Percentiles rank a stretch among this genome's conserved stretches.
Conservation (phyloP, 2,888 invertebrate species). For the Hyalella azteca region DNA sequence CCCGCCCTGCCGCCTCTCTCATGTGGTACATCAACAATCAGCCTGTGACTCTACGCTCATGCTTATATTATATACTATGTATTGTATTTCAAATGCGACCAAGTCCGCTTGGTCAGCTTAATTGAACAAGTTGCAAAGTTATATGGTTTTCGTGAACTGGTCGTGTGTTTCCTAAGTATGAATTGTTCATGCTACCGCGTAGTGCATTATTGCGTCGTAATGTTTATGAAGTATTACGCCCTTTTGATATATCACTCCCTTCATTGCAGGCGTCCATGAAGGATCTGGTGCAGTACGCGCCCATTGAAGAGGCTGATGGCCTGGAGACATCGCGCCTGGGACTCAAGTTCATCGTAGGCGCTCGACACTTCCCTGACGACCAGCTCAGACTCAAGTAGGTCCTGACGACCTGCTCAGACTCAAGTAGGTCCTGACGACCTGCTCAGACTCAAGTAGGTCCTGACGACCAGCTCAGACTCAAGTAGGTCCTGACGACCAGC, state of each 20-base stretch:
- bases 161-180: too few relatives aligned
- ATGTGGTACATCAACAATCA: constrained; percentile 55
- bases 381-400: constrained; percentile 66
- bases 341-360: constrained; percentile 67
- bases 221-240: too few relatives aligned
- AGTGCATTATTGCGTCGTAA: too few relatives aligned
- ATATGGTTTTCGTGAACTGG: too few relatives aligned
- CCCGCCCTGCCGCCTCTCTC: too few relatives aligned
- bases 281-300: constrained; percentile 50
- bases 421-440: constrained; percentile 63
- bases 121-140: too few relatives aligned
- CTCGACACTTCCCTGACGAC: constrained; percentile 67
- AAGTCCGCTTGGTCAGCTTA: too few relatives aligned
- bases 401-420: neutral
- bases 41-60: constrained; percentile 43
- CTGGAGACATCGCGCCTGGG: constrained; percentile 64
- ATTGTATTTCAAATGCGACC: too few relatives aligned
- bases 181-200: too few relatives aligned
- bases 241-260: too few relatives aligned
- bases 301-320: constrained; percentile 50
- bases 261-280: constrained; percentile 43
- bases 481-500: neutral
- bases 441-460: constrained; percentile 65
- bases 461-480: neutral
- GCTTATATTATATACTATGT: too few relatives aligned